These are phyloP conservation scores for Karalla daura DNA, from an alignment of 2,797 vertebrate genomes.

Conservation along the genomic window DNA sequence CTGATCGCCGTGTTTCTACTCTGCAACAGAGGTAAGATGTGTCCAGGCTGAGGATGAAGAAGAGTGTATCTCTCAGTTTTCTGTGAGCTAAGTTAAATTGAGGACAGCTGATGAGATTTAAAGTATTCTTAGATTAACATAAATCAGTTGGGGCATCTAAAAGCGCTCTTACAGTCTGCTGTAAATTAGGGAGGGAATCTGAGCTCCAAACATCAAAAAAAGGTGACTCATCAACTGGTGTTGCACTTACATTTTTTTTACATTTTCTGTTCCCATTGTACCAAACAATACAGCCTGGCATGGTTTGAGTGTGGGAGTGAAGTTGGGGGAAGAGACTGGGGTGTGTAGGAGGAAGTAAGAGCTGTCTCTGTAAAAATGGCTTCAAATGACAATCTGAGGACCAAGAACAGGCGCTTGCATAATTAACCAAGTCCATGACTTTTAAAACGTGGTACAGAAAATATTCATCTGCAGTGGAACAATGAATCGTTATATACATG, in stretches of 20 bases:
- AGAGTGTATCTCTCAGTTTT: conserved; percentile 14
- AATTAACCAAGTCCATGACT: too few species aligned
- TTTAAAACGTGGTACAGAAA: neutral
- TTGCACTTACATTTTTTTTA: neutral
- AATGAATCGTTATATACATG: neutral
- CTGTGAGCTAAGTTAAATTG: conserved; percentile 19
- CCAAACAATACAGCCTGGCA: neutral
- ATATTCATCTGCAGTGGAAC: neutral
- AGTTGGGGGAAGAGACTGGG: neutral
- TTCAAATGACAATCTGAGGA: too few species aligned
- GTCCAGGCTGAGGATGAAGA: conserved; percentile 30
- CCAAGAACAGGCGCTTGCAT: too few species aligned
- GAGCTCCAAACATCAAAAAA: too few species aligned
- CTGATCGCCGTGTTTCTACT: conserved; percentile 36
- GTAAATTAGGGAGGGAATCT: conserved; percentile 7
- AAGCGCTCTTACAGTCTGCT: conserved; percentile 2
- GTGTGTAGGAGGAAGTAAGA: neutral
- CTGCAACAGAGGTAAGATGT: conserved; percentile 26
- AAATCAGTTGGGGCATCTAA: conserved; percentile 17
- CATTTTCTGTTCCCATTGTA: neutral
- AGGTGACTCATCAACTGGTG: too few species aligned
- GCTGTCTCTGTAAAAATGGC: too few species aligned
- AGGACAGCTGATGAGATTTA: conserved; percentile 11
- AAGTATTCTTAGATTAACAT: conserved; percentile 18
- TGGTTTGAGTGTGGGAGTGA: neutral